A percentile compares a stretch with the other conserved stretches of the same genome.
Conservation (phyloP, 2,113 vertebrate genomes). For the Bujurquina vittata region DNA sequence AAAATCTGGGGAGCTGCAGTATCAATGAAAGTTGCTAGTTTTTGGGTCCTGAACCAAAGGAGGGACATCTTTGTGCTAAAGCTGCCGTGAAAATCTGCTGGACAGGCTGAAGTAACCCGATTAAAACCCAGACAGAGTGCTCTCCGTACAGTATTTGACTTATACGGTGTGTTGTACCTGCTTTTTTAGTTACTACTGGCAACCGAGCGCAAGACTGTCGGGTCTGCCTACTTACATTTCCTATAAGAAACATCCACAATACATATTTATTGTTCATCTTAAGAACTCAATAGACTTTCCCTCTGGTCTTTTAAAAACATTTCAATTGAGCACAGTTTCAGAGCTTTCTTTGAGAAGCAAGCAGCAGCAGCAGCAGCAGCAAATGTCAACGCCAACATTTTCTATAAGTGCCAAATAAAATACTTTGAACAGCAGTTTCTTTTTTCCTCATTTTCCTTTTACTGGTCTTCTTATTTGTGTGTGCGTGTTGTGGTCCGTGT, state of each 20-base stretch:
- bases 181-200: background rate
- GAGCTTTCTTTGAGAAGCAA: background rate
- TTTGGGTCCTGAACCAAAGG: background rate
- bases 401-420: conserved; percentile 15
- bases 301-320: background rate
- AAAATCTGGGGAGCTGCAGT: background rate
- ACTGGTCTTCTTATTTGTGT: background rate
- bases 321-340: background rate
- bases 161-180: background rate
- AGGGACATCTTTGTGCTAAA: background rate
- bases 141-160: background rate
- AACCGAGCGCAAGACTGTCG: background rate
- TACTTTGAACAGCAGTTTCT: conserved; percentile 10
- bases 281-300: background rate
- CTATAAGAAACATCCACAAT: background rate
- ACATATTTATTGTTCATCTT: background rate
- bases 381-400: background rate
- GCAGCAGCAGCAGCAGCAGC: background rate
- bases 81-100: conserved; percentile 13
- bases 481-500: too few species aligned
- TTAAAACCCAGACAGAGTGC: background rate
- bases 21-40: background rate
- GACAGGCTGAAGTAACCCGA: background rate
- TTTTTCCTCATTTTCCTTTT: background rate
- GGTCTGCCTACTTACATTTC: background rate